These are phyloP conservation scores for Neoseiulus cucumeris DNA, from an alignment of 1,140 invertebrate genomes.

Conservation along the genomic window DNA sequence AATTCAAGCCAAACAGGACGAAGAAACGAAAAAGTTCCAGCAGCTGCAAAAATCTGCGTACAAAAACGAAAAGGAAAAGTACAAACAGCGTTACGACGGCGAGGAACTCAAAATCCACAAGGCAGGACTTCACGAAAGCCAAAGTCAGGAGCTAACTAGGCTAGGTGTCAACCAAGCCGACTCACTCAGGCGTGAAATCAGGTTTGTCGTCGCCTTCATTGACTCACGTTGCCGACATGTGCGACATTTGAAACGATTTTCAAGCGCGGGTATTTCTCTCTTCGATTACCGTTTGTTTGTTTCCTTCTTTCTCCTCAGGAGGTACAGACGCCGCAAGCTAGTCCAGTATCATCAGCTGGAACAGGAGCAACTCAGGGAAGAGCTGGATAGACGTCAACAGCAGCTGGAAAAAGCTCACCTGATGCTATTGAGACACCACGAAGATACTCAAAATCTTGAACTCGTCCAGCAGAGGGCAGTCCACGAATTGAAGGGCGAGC, in stretches of 20 bases:
- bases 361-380: constrained; percentile 72
- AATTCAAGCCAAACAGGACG: constrained; percentile 65
- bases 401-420: constrained; percentile 82
- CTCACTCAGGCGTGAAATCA: constrained; percentile 46
- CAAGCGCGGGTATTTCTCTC: neutral
- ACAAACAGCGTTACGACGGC: constrained; percentile 33
- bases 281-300: neutral
- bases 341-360: constrained; percentile 66
- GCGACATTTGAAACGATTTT: no score
- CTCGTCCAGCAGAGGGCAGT: constrained; percentile 84
- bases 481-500: constrained; percentile 71
- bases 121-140: constrained; percentile 35
- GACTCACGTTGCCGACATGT: no score
- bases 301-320: constrained; percentile 29
- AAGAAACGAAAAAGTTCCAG: constrained; percentile 68
- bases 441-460: constrained; percentile 86
- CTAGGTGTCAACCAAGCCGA: neutral
- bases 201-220: neutral
- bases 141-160: constrained; percentile 2
- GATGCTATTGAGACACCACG: constrained; percentile 88
- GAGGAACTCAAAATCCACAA: constrained; percentile 11
- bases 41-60: constrained; percentile 89
- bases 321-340: constrained; percentile 74
- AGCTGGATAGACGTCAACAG: constrained; percentile 76
- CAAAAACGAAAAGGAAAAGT: constrained; percentile 88